Evolutionary conservation across 2,113 vertebrate genomes (phyloP).

Genomic region (Heteronetta atricapilla): DNA sequence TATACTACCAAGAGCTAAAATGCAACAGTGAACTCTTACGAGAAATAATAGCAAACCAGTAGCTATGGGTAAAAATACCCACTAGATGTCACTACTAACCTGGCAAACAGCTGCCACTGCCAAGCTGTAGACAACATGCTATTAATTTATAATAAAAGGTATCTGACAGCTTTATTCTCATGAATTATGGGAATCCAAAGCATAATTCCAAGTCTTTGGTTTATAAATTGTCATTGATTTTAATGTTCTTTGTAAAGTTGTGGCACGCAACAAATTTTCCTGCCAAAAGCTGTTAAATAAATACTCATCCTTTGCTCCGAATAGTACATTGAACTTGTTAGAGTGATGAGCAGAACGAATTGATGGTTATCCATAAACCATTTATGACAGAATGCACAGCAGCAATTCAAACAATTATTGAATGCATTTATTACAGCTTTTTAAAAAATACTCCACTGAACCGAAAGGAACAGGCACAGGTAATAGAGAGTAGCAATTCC

Average conservation of each 20-base stretch:
- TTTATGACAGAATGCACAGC: constrained; percentile 72
- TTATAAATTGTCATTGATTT: constrained; percentile 88
- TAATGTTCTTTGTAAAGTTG: constrained; percentile 87
- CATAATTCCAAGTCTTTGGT: constrained; percentile 81
- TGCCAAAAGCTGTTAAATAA: constrained; percentile 85
- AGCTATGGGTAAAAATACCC: background rate
- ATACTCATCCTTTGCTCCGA: constrained; percentile 77
- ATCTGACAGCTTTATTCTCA: constrained; percentile 85
- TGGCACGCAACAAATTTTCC: constrained; percentile 83
- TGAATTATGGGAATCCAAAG: constrained; percentile 83
- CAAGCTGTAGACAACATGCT: constrained; percentile 38
- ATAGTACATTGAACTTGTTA: constrained; percentile 78
- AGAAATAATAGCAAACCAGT: background rate
- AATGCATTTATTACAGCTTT: constrained; percentile 59
- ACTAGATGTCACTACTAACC: constrained; percentile 83
- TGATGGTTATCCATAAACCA: constrained; percentile 82
- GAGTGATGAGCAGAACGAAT: constrained; percentile 77
- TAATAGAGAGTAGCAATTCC: constrained; percentile 39
- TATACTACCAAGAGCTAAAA: background rate
- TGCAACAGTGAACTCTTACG: accelerated
- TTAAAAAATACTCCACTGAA: constrained; percentile 40
- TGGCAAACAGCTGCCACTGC: constrained; percentile 24
- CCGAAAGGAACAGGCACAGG: constrained; percentile 43
- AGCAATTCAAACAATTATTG: constrained; percentile 74
- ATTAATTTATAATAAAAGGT: constrained; percentile 83